Evolutionary conservation across 1,140 invertebrate genomes (phyloP), one percentile per base, ranked within the genome.

Genomic region (Chrysoperla carnea): DNA sequence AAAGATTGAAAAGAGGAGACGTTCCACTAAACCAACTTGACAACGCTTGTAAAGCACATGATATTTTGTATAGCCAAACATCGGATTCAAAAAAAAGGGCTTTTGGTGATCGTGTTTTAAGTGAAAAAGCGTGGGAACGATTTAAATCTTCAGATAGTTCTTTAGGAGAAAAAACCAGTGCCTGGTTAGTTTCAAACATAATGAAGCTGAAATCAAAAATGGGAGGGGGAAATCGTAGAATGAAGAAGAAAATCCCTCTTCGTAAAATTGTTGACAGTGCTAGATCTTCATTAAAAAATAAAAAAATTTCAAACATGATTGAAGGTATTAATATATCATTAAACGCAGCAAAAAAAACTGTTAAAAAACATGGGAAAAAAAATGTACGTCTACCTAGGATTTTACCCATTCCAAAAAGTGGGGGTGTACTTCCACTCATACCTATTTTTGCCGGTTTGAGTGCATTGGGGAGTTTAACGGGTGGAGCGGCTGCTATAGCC

Each of bases 91-190:
- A 37, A 28, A 36, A 37, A 15, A 36, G n/a, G 37, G 41, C 36
- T 17, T 37, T 37, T 8, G 29, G 12, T 23, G 17, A 23, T 23
- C 17, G 41, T 28, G 6, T 35, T 37, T 43, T 37, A 43, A 37
- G n/a, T 28, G 12, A 35, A 35, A 55, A 53, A 49, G 57, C 58
- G 29, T 59, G 51, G 51, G n/a, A 51, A 44, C 44, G 53, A 44
- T 47, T 59, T 38, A 52, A 52, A 43, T 43, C 59, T n/a, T 54
- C 45, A 43, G 54, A 64, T 42, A 40, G 53, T 35, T 46, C 23
- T 43, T 36, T 57, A 6, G 44, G 41, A 8, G 55, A 57, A 51
- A 54, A 49, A 52, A 17, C 41, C 7, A 44, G 52, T 12, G 54
- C 53, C 17, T 23, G 17, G 17, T 23, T 23, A 23, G 17, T 23